These are phyloP conservation scores for Muscicapa comitata DNA, from an alignment of 2,797 vertebrate genomes.

Conservation along the genomic window DNA sequence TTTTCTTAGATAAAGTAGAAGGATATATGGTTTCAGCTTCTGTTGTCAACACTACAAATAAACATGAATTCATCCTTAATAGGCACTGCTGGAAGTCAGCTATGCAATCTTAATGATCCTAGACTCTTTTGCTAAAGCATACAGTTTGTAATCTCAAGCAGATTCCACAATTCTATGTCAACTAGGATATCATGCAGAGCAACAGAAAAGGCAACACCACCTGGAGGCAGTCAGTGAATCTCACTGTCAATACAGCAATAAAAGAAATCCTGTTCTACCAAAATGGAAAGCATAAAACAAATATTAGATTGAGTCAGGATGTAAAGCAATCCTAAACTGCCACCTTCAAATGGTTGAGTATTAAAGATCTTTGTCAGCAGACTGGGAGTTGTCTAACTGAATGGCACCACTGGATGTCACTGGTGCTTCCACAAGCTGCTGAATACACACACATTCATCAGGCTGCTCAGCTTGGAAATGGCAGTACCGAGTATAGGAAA, in stretches of 20 bases:
- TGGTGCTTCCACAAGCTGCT: neutral
- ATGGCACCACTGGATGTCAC: neutral
- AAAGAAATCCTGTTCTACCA: neutral
- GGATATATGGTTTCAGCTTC: neutral
- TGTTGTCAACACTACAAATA: neutral
- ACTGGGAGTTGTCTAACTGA: neutral
- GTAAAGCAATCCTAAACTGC: neutral
- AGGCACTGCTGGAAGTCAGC: neutral
- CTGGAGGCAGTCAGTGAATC: conserved; percentile 12
- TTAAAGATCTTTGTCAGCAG: neutral
- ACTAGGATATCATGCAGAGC: neutral
- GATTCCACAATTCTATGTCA: conserved; percentile 14
- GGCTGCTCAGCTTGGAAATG: neutral
- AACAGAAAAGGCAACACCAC: conserved; percentile 21
- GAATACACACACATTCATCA: neutral
- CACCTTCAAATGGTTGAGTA: neutral
- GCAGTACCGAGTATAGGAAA: neutral
- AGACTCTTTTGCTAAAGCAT: neutral
- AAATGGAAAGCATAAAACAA: conserved; percentile 18
- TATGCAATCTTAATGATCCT: conserved; percentile 2
- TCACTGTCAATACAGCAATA: neutral
- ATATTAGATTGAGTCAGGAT: neutral
- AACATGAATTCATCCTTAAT: conserved; percentile 20
- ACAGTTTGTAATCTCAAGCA: neutral
- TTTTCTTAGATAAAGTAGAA: neutral